Conservation (phyloP, 2,797 vertebrate species). For the Pseudocheirus occidentalis region DNA sequence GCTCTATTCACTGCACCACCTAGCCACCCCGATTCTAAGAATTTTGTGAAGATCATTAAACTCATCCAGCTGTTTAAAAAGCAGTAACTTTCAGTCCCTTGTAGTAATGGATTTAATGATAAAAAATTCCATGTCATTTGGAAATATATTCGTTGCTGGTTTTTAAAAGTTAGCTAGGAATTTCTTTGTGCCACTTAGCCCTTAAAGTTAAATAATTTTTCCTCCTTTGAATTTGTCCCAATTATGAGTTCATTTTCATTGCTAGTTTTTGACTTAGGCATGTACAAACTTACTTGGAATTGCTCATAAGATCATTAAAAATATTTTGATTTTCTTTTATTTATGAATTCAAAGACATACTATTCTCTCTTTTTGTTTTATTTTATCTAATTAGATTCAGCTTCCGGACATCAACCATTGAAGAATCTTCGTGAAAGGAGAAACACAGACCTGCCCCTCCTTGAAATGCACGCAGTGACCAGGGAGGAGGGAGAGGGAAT, state of each 20-base stretch:
- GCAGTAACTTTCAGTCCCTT: neutral
- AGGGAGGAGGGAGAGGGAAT: constrained; percentile 98
- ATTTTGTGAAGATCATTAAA: neutral
- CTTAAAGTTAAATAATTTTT: constrained; percentile 26
- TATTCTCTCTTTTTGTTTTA: constrained; percentile 20
- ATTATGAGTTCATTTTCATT: constrained; percentile 32
- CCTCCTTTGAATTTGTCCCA: neutral
- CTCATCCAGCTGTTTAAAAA: neutral
- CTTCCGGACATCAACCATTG: constrained; percentile 83
- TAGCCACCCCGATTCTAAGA: neutral
- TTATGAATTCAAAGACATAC: constrained; percentile 17
- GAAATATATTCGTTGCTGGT: neutral
- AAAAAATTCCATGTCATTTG: constrained; percentile 18
- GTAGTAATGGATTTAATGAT: neutral
- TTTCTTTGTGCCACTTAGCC: constrained; percentile 24
- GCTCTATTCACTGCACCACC: too few relatives aligned
- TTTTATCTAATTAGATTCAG: constrained; percentile 80
- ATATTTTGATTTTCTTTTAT: neutral
- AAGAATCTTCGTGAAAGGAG: constrained; percentile 89
- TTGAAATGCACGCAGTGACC: constrained; percentile 90
- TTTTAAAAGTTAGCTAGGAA: constrained; percentile 12
- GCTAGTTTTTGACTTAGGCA: neutral
- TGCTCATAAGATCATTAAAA: neutral
- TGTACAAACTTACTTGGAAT: neutral
- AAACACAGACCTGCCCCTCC: constrained; percentile 84